Evolutionary conservation across 2,113 vertebrate species (phyloP).

Genomic region (Lepisosteus oculatus): DNA sequence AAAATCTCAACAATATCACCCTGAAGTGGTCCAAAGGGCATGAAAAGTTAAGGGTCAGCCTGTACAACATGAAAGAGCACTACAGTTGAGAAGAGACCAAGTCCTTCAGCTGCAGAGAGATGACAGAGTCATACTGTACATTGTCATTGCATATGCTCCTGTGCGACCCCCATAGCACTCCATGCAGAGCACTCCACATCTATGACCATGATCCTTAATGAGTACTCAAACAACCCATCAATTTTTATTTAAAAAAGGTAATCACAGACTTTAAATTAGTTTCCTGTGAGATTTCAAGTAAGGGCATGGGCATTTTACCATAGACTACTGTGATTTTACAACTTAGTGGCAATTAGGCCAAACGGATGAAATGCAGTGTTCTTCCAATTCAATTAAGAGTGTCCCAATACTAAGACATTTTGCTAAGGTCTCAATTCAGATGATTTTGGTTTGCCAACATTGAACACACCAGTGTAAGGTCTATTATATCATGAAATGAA

Average conservation of each 20-base stretch:
- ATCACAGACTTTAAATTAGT: too few species aligned
- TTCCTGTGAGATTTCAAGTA: not conserved
- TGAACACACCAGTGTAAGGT: too few species aligned
- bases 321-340: slow-evolving; percentile 33
- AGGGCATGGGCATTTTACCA: slow-evolving; percentile 45
- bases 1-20: not conserved
- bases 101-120: slow-evolving; percentile 55
- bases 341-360: too few species aligned
- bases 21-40: slow-evolving; percentile 11
- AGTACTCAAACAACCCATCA: slow-evolving; percentile 54
- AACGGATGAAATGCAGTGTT: too few species aligned
- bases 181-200: slow-evolving; percentile 52
- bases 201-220: slow-evolving; percentile 55
- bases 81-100: slow-evolving; percentile 48
- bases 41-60: slow-evolving; percentile 12
- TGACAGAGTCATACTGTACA: slow-evolving; percentile 12
- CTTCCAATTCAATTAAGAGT: too few species aligned
- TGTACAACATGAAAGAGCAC: slow-evolving; percentile 43
- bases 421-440: too few species aligned
- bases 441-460: too few species aligned
- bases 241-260: slow-evolving; percentile 43
- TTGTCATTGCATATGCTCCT: not conserved
- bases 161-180: slow-evolving; percentile 5
- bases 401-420: too few species aligned
- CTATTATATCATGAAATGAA: slow-evolving; percentile 5